Evolutionary conservation across 92 coral and sea anemone species (phyloP), one percentile per base, ranked within the genome.

Genomic region (Paramuricea clavata): DNA sequence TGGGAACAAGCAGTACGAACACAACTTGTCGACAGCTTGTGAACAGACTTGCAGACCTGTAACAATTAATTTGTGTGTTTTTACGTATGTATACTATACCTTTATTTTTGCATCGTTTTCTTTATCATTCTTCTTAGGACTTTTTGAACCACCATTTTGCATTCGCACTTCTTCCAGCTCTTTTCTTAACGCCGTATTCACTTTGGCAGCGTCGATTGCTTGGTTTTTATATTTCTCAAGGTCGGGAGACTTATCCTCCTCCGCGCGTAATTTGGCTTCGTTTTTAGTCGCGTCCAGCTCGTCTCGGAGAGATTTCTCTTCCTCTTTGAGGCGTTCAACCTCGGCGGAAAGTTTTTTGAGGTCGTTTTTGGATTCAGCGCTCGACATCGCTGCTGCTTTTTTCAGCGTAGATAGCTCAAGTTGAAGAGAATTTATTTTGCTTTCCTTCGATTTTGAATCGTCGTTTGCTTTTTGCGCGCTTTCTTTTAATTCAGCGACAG

Each of bases 51-150:
- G 71, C 75, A 80, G 30, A 95, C 90, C n/a, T n/a, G n/a, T n/a
- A n/a, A n/a, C n/a, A n/a, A n/a, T n/a, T n/a, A n/a, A n/a, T n/a
- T n/a, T n/a, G n/a, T n/a, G n/a, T n/a, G n/a, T n/a, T n/a, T n/a
- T n/a, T n/a, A n/a, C n/a, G 36, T 93, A 95, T 49, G 83, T 85
- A 54, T 82, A 52, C 39, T 83, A 49, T 26, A 90, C 85, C 59
- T 93, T 89, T 77, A 95, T 81, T 70, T 92, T 94, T 57, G 73
- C 88, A 42, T 94, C 93, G 35, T 89, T 88, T 15, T 95, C 93
- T 41, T 85, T 87, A 15, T 93, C 78, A 65, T 92, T 86, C 12
- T 80, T 85, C 36, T 65, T 34, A 5, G 34, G 79, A 69, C 68
- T 89, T 91, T 79, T 94, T 86, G 77, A 90, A 42, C 73, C 91